Percentiles rank a stretch among this genome's conserved stretches.
These are phyloP conservation scores for Perithous albicinctus DNA, from an alignment of 2,888 invertebrate genomes.

Conservation along the genomic window DNA sequence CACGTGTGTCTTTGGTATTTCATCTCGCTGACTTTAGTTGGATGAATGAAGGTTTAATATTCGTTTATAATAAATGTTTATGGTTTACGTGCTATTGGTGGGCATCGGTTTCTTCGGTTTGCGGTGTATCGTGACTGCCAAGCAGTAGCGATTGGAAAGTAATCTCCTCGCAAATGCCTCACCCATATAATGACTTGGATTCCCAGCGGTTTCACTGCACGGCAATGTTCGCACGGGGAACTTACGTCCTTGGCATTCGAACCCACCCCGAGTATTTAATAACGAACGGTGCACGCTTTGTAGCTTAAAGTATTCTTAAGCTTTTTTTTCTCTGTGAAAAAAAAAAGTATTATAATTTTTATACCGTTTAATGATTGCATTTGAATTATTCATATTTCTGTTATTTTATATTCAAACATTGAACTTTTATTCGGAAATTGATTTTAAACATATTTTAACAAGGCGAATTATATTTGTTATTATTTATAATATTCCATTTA, in stretches of 20 bases:
- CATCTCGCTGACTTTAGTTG: background rate
- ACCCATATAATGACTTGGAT: conserved; percentile 13
- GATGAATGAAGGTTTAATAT: background rate
- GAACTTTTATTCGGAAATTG: no score
- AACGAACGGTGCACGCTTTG: conserved; percentile 3
- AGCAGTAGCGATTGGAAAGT: conserved; percentile 63
- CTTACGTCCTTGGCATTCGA: conserved; percentile 65
- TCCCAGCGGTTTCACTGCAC: conserved; percentile 12
- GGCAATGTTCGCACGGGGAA: conserved; percentile 26
- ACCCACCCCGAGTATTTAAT: conserved; percentile 29
- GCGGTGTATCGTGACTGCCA: conserved; percentile 43
- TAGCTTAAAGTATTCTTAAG: background rate
- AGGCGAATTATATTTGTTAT: no score
- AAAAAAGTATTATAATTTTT: background rate
- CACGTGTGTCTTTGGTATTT: conserved; percentile 10
- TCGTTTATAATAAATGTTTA: conserved; percentile 12
- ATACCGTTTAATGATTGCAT: no score
- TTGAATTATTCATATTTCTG: background rate
- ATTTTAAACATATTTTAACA: background rate
- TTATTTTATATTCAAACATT: no score
- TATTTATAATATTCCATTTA: no score
- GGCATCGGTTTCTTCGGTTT: conserved; percentile 27
- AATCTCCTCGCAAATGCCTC: conserved; percentile 44
- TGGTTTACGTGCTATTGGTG: conserved; percentile 29
- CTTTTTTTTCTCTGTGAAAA: background rate